Percentiles rank a stretch among this genome's conserved stretches.
Evolutionary conservation across 2,797 vertebrate species (phyloP).

Genomic region (Mormyrus hasselquistii): DNA sequence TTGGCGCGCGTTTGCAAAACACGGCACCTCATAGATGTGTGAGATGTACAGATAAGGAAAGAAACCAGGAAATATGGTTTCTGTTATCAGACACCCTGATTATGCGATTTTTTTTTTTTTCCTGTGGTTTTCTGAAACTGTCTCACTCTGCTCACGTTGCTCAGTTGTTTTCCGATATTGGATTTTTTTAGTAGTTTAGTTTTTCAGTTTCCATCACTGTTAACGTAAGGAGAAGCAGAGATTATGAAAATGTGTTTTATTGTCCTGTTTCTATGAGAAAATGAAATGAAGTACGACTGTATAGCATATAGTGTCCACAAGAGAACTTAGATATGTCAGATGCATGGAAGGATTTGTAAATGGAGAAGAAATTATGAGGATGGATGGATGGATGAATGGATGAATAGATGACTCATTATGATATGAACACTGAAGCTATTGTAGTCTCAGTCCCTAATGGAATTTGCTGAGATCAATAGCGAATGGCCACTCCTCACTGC

Average conservation of each 20-base stretch:
- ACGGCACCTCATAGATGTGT: neutral
- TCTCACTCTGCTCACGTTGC: neutral
- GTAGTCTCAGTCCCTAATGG: neutral
- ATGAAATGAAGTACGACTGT: neutral
- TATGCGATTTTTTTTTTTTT: neutral
- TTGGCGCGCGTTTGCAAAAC: conserved; percentile 22
- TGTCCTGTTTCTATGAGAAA: neutral
- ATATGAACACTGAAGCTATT: neutral
- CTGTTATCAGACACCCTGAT: neutral
- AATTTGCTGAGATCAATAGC: neutral
- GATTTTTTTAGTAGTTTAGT: neutral
- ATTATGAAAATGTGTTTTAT: neutral
- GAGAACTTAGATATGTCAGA: neutral
- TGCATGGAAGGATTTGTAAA: neutral
- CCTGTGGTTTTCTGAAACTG: neutral
- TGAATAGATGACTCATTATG: neutral
- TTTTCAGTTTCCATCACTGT: neutral
- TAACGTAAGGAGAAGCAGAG: neutral
- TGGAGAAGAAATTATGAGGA: neutral
- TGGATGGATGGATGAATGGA: neutral
- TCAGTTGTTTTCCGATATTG: neutral
- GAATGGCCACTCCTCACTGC: neutral
- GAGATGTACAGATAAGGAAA: neutral
- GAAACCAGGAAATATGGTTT: neutral
- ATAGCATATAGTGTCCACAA: neutral